Base-by-base conservation (phyloP, 2,888 invertebrate species). In the Philhelius pedissequus region DNA sequence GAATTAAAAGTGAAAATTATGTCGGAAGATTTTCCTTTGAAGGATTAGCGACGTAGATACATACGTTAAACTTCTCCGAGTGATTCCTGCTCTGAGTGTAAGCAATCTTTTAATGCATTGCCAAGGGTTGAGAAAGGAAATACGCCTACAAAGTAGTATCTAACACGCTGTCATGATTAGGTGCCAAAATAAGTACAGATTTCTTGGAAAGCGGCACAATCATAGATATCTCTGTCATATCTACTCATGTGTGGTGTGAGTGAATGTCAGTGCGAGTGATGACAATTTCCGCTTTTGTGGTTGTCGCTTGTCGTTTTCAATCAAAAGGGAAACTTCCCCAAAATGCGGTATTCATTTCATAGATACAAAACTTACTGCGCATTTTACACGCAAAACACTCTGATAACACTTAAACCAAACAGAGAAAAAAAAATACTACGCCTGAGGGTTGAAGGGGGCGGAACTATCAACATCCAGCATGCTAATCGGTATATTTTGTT, bases 261-360 rank as follows among this genome's bases (percentile, higher is more conserved):
- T n/a, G n/a, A n/a, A n/a, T 30, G 66, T 40, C 15, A 58, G 45
- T 58, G 71, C 56, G 48, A 27, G 45, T 62, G 60, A 30, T 68
- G 82, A 69, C 68, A 69, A 50, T 69, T 83, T 83, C 82, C 82
- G 78, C 73, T 82, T 71, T 58, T 38, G 20, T 58, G 7, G 32
- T 7, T 48, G 76, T 82, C 60, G 66, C 68, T 56, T 83, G 78
- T 83, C 64, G 74, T 56, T 50, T 69, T 66, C 71, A 77, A 77
- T 77, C 71, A 77, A 20, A 66, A 48, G 6, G 11, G 27, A 40
- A 60, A 60, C 40, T 13, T 22, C 35, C 35, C 27, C 5, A 60
- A 62, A 62, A 20, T 45, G 3, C 18, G 27, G 43, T 70, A 62
- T 78, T 48, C 35, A 71, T 62, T 64, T 77, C 60, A 78, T 18